Evolutionary conservation across 2,888 invertebrate species (phyloP).

Genomic region (Drosophila demipolita): DNA sequence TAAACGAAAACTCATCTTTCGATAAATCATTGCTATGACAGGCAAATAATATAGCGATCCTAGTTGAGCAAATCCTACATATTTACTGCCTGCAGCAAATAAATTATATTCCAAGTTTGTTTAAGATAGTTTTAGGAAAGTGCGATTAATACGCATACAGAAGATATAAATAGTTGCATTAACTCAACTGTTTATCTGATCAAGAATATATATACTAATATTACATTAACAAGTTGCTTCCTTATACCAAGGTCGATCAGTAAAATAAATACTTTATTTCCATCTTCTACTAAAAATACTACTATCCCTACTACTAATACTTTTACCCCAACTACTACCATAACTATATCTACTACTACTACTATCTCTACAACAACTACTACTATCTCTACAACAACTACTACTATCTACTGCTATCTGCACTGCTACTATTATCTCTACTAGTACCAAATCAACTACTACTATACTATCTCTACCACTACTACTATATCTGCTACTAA

Average conservation of each 20-base stretch:
- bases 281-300: no score
- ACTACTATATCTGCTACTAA: neutral
- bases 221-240: no score
- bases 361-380: no score
- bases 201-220: no score
- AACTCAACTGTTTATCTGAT: neutral
- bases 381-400: no score
- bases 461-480: no score
- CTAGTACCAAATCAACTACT: rapidly evolving
- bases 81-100: neutral
- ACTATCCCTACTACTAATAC: no score
- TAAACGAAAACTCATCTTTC: neutral
- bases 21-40: rapidly evolving
- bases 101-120: neutral
- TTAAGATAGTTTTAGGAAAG: neutral
- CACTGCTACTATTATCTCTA: neutral
- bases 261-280: no score
- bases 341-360: no score
- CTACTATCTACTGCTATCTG: no score
- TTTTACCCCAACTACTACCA: no score
- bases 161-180: neutral
- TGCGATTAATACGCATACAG: neutral
- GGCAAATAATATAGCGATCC: neutral
- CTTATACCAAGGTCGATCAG: no score
- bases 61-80: neutral